Evolutionary conservation across 1,140 invertebrate genomes (phyloP), one percentile per base, ranked within the genome.

Genomic region (Drosophila malerkotliana): DNA sequence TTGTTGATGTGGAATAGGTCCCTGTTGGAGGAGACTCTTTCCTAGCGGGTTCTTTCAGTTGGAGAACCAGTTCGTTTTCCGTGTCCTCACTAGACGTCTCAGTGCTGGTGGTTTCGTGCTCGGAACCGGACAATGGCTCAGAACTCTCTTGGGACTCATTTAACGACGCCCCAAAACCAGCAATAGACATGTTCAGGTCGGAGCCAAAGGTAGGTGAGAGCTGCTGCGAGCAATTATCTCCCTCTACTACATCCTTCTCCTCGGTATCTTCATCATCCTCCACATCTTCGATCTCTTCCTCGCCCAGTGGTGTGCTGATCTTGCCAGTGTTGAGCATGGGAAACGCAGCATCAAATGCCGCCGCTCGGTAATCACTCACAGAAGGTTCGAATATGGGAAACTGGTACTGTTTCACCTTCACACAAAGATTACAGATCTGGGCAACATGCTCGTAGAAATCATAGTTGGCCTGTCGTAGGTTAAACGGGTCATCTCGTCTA

Each of bases 331-430:
- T 61, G n/a, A 91, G 49, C 39, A 77, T 53, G 0, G 90, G 90
- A 55, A 91, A 91, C 0, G 76, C 87, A 0, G 62, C 76, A 15
- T 91, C 88, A 52, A 91, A 90, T 2, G 90, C 90, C 1, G 90
- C 90, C 9, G 90, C 89, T 5, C 90, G 62, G 26, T 84, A 95
- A 53, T 95, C 94, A 69, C 94, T 93, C 2, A 94, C 95, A 18
- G 96, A 97, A 0, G 97, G 96, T 92, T 97, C 94, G 92, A 98
- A 98, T 10, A 98, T 93, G 0, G 97, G 96, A 90, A 99, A 97
- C 41, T 94, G 92, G 71, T 96, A 94, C 48, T 92, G 92, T 76
- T 97, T 95, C 10, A 94, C 92, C 48, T 93, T 92, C 28, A 90
- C 79, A 48, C 93, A 94, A 66, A 95, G 96, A 72, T 95, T 96